A percentile compares a stretch with the other conserved stretches of the same genome.
phyloP scores from a whole-genome alignment of 2,888 invertebrate species.

The Drosophila stalkeri region DNA sequence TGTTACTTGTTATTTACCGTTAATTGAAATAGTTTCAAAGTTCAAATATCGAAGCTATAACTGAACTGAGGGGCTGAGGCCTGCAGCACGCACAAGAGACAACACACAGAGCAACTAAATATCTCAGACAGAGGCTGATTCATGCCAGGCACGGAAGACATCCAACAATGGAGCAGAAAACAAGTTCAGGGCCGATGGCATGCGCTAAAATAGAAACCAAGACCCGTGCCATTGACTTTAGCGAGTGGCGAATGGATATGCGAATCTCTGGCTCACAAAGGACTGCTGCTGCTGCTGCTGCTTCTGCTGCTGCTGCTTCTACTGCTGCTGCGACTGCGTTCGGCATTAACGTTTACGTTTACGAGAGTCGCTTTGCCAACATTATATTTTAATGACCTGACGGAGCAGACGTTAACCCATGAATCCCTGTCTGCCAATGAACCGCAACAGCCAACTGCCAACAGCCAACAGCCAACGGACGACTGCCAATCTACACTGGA shows the following conservation, averaged over 20 bases:
- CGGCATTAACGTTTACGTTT: constrained; percentile 42
- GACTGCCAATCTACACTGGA: not conserved
- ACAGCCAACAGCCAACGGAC: not conserved
- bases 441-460: constrained; percentile 27
- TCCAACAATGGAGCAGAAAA: constrained; percentile 44
- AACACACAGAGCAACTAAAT: not conserved
- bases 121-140: constrained; percentile 24
- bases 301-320: constrained; percentile 19
- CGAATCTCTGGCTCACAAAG: constrained; percentile 43
- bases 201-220: constrained; percentile 57
- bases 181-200: constrained; percentile 73
- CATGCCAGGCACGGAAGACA: constrained; percentile 17
- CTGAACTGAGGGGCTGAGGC: not conserved
- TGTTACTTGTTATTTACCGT: constrained; percentile 15
- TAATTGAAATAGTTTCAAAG: not conserved
- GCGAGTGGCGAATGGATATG: not conserved
- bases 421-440: constrained; percentile 40
- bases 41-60: too few species aligned
- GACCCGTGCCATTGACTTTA: constrained; percentile 60
- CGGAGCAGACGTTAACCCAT: constrained; percentile 32
- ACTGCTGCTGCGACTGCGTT: constrained; percentile 6
- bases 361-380: constrained; percentile 39
- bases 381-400: constrained; percentile 60
- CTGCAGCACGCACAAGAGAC: not conserved
- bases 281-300: constrained; percentile 36